These are phyloP conservation scores for Drosophila triauraria DNA, from an alignment of 1,140 invertebrate genomes.

Conservation along the genomic window DNA sequence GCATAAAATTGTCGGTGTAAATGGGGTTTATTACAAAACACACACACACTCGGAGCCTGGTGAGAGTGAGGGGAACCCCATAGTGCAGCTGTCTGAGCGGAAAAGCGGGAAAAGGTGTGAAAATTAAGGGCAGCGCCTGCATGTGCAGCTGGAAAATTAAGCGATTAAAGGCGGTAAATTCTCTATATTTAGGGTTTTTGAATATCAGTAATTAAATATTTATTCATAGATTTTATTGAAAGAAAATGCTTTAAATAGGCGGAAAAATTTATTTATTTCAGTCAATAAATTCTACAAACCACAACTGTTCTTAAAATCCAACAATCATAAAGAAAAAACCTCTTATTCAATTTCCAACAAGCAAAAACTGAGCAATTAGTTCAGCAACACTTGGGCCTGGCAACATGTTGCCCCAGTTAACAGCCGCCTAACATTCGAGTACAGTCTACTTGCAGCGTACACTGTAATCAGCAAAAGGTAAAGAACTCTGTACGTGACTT, in stretches of 20 bases:
- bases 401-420: conserved; percentile 20
- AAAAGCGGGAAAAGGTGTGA: conserved; percentile 53
- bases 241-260: no score
- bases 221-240: not conserved
- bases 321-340: not conserved
- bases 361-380: not conserved
- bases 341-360: not conserved
- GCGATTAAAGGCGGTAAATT: not conserved
- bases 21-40: conserved; percentile 74
- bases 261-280: no score
- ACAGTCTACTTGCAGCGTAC: conserved; percentile 16
- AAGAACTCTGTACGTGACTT: conserved; percentile 53
- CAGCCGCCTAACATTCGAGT: conserved; percentile 6
- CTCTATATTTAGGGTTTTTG: no score
- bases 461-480: conserved; percentile 27
- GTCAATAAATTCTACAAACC: not conserved
- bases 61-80: conserved; percentile 20
- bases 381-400: conserved; percentile 1
- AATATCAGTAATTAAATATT: not conserved
- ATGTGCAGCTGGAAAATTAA: conserved; percentile 11
- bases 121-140: conserved; percentile 19
- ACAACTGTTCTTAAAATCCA: not conserved
- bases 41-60: conserved; percentile 1
- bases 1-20: conserved; percentile 64
- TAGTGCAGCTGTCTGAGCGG: conserved; percentile 55